phyloP scores from a whole-genome alignment of 2,797 vertebrate species.

The Falco peregrinus region DNA sequence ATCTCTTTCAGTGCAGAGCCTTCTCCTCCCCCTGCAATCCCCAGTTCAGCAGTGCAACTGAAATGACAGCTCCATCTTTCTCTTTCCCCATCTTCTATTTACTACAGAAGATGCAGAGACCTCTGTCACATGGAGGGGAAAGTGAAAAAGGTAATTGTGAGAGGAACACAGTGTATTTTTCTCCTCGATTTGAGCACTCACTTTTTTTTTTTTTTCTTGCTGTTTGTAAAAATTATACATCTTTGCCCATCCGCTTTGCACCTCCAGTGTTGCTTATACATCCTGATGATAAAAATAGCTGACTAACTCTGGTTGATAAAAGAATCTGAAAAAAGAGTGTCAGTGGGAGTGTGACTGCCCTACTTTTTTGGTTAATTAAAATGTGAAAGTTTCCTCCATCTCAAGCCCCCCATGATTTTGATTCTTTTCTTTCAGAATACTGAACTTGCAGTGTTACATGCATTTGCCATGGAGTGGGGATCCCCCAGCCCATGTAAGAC shows the following conservation, averaged over 20 bases:
- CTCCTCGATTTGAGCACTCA: background rate
- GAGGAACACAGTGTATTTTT: background rate
- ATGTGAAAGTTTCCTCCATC: background rate
- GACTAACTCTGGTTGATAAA: background rate
- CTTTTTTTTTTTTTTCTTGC: background rate
- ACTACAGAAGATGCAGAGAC: background rate
- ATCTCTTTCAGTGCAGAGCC: background rate
- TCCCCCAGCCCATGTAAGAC: too few relatives aligned
- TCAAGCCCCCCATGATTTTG: background rate
- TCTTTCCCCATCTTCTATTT: background rate
- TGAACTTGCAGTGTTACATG: background rate
- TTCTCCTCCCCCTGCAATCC: background rate
- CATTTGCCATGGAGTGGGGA: rapidly evolving
- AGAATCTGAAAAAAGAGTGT: background rate
- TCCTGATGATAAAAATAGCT: slow-evolving; percentile 29
- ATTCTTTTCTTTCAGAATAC: background rate
- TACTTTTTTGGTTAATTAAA: slow-evolving; percentile 26
- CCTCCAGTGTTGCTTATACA: background rate
- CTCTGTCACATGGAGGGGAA: background rate
- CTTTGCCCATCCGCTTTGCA: slow-evolving; percentile 22
- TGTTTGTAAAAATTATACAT: background rate
- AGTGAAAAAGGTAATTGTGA: background rate
- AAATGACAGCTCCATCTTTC: background rate
- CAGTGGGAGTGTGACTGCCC: slow-evolving; percentile 46
- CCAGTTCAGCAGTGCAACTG: background rate